A percentile compares a stretch with the other conserved stretches of the same genome.
Conservation (phyloP, 2,888 invertebrate species). For the Melipona bicolor region DNA sequence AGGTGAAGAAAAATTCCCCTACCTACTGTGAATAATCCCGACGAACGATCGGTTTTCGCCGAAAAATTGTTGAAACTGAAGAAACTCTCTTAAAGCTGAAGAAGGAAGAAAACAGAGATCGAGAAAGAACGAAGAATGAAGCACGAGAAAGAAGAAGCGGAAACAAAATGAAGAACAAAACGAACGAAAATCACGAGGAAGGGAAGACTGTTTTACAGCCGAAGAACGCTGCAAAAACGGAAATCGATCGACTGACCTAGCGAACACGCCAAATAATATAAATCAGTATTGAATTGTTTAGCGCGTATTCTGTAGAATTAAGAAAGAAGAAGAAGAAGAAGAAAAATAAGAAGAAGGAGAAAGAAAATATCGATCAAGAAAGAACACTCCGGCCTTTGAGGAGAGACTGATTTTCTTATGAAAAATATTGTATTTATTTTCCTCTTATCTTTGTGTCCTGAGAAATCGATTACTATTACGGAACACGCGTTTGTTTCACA, state of each 20-base stretch:
- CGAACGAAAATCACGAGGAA: slow-evolving; percentile 1
- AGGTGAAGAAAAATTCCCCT: slow-evolving; percentile 81
- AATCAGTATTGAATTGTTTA: slow-evolving; percentile 79
- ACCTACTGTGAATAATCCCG: slow-evolving; percentile 77
- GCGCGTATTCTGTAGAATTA: slow-evolving; percentile 70
- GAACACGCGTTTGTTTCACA: neutral
- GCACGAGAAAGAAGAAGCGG: neutral
- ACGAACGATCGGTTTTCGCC: slow-evolving; percentile 6
- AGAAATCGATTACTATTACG: neutral
- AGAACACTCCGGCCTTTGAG: slow-evolving; percentile 32
- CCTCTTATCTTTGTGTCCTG: slow-evolving; percentile 26
- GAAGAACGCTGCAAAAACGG: slow-evolving; percentile 19
- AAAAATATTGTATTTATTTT: slow-evolving; percentile 48
- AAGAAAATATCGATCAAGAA: slow-evolving; percentile 28
- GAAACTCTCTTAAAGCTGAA: neutral
- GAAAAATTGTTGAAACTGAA: neutral
- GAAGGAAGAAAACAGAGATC: neutral
- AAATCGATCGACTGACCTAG: slow-evolving; percentile 69
- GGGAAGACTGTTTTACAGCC: neutral
- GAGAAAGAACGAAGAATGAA: slow-evolving; percentile 10
- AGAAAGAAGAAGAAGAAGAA: slow-evolving; percentile 22
- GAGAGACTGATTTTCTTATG: slow-evolving; percentile 59
- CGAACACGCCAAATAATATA: slow-evolving; percentile 79
- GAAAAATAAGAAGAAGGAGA: neutral
- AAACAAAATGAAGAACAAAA: neutral